Conservation (phyloP, 2,797 vertebrate genomes). For the Malurus leucopterus region DNA sequence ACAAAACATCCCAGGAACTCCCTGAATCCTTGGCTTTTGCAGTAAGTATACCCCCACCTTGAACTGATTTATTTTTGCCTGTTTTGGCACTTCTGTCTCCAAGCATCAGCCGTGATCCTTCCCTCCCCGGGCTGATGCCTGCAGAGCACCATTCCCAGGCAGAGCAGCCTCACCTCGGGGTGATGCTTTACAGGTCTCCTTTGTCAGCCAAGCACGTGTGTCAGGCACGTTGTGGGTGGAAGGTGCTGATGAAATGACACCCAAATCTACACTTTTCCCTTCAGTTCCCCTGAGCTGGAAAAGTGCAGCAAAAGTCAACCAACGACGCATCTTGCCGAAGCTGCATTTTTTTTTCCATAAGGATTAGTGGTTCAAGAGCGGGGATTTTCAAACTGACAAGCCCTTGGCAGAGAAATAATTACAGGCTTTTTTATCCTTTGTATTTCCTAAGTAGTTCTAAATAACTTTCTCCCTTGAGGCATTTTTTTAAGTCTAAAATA, state of each 20-base stretch:
- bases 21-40: conserved; percentile 29
- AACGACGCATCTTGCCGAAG: neutral
- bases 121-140: neutral
- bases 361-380: conserved; percentile 55
- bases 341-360: conserved; percentile 3
- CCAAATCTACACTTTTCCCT: neutral
- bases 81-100: neutral
- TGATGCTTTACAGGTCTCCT: neutral
- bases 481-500: conserved; percentile 21
- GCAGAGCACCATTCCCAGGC: neutral
- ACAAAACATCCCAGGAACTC: conserved; percentile 30
- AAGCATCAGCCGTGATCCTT: neutral
- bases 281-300: neutral
- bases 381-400: conserved; percentile 62
- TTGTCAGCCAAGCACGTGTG: fast-evolving
- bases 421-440: conserved; percentile 44
- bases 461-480: conserved; percentile 35
- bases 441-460: conserved; percentile 54
- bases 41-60: neutral
- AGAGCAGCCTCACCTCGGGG: neutral
- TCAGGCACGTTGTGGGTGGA: neutral
- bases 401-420: conserved; percentile 64
- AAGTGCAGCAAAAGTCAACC: neutral
- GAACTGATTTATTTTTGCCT: conserved; percentile 12
- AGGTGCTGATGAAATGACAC: neutral